Conservation (phyloP, 2,888 invertebrate genomes). For the Dasypogon diadema region DNA sequence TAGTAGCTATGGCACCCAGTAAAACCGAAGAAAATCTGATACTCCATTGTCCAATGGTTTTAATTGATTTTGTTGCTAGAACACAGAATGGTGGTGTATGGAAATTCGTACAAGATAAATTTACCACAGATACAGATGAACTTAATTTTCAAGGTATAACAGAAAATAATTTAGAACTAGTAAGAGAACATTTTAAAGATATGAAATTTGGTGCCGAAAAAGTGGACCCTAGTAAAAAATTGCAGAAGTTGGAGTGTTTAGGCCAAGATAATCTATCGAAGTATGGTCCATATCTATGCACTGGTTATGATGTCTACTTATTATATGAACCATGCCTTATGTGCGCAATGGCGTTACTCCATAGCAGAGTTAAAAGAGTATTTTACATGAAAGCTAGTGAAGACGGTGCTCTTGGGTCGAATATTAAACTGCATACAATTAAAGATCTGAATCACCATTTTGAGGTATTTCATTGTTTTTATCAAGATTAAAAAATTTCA, state of each 20-base stretch:
- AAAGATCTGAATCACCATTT: slow-evolving; percentile 90
- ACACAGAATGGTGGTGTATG: slow-evolving; percentile 85
- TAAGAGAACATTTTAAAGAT: slow-evolving; percentile 65
- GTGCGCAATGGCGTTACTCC: slow-evolving; percentile 95
- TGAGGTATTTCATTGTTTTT: slow-evolving; percentile 77
- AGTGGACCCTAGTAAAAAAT: slow-evolving; percentile 61
- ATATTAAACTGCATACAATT: slow-evolving; percentile 81
- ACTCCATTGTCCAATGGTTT: slow-evolving; percentile 87
- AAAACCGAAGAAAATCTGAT: slow-evolving; percentile 75
- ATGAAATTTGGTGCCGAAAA: slow-evolving; percentile 70
- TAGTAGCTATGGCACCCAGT: slow-evolving; percentile 78
- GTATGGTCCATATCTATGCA: slow-evolving; percentile 83
- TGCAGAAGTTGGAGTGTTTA: slow-evolving; percentile 43
- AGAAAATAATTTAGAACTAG: slow-evolving; percentile 64
- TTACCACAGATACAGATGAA: slow-evolving; percentile 61
- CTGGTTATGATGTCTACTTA: slow-evolving; percentile 87
- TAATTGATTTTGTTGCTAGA: slow-evolving; percentile 86
- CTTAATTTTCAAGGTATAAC: slow-evolving; percentile 68
- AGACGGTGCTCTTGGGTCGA: slow-evolving; percentile 80
- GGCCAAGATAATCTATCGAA: slow-evolving; percentile 63
- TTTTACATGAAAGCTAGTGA: slow-evolving; percentile 76
- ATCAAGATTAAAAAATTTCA: neutral
- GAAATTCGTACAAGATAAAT: slow-evolving; percentile 61
- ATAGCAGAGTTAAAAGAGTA: slow-evolving; percentile 85
- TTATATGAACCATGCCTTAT: slow-evolving; percentile 91